phyloP scores from a whole-genome alignment of 2,113 vertebrate species.

The Nycticorax nycticorax region DNA sequence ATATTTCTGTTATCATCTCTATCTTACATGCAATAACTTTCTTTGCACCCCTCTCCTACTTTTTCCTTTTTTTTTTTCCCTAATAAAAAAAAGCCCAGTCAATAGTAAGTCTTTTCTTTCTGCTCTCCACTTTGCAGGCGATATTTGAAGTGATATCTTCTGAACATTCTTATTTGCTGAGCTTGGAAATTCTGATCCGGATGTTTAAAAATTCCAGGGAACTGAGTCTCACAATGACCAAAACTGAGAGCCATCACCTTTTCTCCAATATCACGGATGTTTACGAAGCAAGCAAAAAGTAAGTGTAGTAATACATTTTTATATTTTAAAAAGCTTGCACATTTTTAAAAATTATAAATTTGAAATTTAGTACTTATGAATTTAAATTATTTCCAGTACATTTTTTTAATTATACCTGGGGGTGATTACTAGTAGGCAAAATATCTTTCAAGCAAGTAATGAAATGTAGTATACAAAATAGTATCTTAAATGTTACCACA shows the following conservation, averaged over 20 bases:
- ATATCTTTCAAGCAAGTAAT: background rate
- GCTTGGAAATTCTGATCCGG: slow-evolving; percentile 91
- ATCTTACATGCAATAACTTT: background rate
- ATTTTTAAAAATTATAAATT: background rate
- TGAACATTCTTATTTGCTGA: slow-evolving; percentile 95
- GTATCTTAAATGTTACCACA: background rate
- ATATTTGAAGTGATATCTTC: slow-evolving; percentile 99
- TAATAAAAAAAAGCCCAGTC: background rate
- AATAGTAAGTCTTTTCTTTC: background rate
- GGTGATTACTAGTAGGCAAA: background rate
- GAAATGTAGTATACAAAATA: background rate
- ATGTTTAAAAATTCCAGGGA: slow-evolving; percentile 94
- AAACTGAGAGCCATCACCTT: slow-evolving; percentile 94
- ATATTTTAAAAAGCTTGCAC: rapidly evolving
- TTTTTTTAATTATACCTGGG: background rate
- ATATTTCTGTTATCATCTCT: background rate
- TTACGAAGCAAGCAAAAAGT: slow-evolving; percentile 94
- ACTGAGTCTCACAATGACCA: slow-evolving; percentile 91
- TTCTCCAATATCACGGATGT: slow-evolving; percentile 97
- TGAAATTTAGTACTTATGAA: background rate
- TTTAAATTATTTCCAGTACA: background rate
- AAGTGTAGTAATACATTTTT: slow-evolving; percentile 35
- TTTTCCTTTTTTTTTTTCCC: background rate
- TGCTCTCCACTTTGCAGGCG: slow-evolving; percentile 71
- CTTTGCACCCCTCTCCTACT: background rate